phyloP scores from a whole-genome alignment of 2,797 vertebrate genomes.

The Diceros bicornis region DNA sequence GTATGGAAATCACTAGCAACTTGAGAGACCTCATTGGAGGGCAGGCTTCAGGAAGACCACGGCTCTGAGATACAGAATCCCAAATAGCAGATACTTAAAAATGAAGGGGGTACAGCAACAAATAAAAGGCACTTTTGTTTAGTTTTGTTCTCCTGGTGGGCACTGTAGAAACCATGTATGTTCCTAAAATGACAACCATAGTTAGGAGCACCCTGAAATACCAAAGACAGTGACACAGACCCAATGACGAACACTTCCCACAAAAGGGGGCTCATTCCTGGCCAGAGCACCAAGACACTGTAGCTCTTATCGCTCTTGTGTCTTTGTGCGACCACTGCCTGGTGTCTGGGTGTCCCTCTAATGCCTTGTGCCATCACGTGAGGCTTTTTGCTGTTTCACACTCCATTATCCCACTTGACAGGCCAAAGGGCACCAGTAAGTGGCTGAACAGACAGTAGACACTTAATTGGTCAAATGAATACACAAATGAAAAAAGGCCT shows the following conservation, averaged over 20 bases:
- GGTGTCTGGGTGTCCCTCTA: not conserved
- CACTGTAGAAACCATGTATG: not conserved
- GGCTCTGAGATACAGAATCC: constrained; percentile 7
- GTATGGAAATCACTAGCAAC: constrained; percentile 21
- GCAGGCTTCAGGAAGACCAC: not conserved
- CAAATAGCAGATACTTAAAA: not conserved
- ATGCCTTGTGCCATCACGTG: not conserved
- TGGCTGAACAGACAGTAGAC: not conserved
- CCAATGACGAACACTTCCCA: not conserved
- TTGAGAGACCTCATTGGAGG: not conserved
- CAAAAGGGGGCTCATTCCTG: not conserved
- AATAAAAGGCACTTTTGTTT: not conserved
- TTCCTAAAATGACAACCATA: constrained; percentile 50
- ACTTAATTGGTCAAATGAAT: not conserved
- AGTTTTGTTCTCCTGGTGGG: constrained; percentile 41
- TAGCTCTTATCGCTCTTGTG: not conserved
- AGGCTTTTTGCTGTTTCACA: not conserved
- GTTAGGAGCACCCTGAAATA: constrained; percentile 35
- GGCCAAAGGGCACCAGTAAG: not conserved
- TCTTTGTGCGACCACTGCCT: not conserved
- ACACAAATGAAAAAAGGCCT: not conserved
- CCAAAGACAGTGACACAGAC: not conserved
- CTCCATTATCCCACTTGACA: not conserved
- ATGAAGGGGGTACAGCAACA: not conserved
- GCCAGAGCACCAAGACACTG: not conserved